Evolutionary conservation across 1,140 invertebrate species (phyloP).

Genomic region (Tetranychus urticae): DNA sequence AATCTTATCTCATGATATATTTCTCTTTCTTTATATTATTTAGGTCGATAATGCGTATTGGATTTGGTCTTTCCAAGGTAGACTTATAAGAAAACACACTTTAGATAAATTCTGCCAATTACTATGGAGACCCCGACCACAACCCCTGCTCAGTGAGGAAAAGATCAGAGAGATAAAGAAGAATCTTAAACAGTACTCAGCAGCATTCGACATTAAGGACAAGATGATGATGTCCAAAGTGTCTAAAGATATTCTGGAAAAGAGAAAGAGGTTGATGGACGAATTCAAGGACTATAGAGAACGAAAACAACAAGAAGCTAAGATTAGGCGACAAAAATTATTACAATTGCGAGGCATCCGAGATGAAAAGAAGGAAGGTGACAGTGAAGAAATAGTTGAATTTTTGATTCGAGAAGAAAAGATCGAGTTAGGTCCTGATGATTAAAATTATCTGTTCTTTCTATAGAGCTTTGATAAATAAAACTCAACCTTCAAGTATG

Average conservation of each 20-base stretch:
- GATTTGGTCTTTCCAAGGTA: constrained; percentile 87
- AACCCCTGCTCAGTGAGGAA: constrained; percentile 46
- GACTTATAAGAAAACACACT: constrained; percentile 15
- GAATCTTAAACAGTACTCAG: constrained; percentile 90
- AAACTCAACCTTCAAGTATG: too few relatives aligned
- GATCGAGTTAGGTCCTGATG: neutral
- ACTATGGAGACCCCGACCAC: constrained; percentile 80
- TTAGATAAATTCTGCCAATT: constrained; percentile 61
- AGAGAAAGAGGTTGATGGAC: constrained; percentile 64
- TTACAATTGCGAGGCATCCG: neutral
- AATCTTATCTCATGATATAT: too few relatives aligned
- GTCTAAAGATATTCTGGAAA: constrained; percentile 87
- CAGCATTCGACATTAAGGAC: constrained; percentile 88
- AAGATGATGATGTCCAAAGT: constrained; percentile 70
- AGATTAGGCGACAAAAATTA: neutral
- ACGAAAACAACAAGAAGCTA: neutral
- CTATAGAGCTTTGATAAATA: too few relatives aligned
- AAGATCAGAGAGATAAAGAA: constrained; percentile 66
- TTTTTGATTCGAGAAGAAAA: constrained; percentile 87
- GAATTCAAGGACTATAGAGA: constrained; percentile 44
- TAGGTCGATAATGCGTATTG: constrained; percentile 77
- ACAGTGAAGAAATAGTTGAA: constrained; percentile 85
- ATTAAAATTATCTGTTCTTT: neutral
- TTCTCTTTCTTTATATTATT: constrained; percentile 11
- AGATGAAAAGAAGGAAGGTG: constrained; percentile 63